Conservation (phyloP, 2,888 invertebrate species). For the Thecocarcelia acutangulata region DNA sequence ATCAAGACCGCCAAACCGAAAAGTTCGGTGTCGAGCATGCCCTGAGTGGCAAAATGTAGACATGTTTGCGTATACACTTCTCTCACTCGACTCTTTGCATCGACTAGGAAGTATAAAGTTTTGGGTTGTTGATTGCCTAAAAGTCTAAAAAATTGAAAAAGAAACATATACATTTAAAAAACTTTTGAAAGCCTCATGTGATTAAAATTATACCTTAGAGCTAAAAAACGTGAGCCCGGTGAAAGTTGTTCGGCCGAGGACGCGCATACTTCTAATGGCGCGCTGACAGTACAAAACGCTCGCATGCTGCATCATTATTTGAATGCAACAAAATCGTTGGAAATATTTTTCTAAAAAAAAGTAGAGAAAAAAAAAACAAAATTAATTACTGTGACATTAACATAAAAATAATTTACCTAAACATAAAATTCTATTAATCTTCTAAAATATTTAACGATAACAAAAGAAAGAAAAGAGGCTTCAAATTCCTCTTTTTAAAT, state of each 20-base stretch:
- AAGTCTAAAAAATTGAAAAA: conserved; percentile 74
- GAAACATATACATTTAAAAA: neutral
- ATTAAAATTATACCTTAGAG: conserved; percentile 81
- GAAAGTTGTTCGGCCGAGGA: conserved; percentile 84
- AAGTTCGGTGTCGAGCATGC: conserved; percentile 91
- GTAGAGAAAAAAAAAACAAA: conserved; percentile 31
- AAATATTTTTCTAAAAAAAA: conserved; percentile 80
- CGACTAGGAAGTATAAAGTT: conserved; percentile 83
- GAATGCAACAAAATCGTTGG: conserved; percentile 81
- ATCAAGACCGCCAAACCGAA: conserved; percentile 91
- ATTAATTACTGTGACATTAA: conserved; percentile 32
- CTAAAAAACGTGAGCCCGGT: conserved; percentile 84
- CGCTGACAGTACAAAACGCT: conserved; percentile 90
- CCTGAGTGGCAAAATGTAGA: conserved; percentile 89
- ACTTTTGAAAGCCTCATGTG: neutral
- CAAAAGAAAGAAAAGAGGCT: conserved; percentile 43
- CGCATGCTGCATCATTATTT: conserved; percentile 85
- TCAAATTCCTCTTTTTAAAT: conserved; percentile 51
- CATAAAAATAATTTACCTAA: conserved; percentile 9
- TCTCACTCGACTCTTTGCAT: conserved; percentile 91
- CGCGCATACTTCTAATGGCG: conserved; percentile 90
- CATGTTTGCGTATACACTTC: conserved; percentile 92
- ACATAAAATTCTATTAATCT: conserved; percentile 45
- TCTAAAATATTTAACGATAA: conserved; percentile 41
- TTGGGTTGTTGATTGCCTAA: conserved; percentile 82